Percentiles rank a stretch among this genome's conserved stretches.
Conservation (phyloP, 2,888 invertebrate genomes). For the Colostygia pectinataria region DNA sequence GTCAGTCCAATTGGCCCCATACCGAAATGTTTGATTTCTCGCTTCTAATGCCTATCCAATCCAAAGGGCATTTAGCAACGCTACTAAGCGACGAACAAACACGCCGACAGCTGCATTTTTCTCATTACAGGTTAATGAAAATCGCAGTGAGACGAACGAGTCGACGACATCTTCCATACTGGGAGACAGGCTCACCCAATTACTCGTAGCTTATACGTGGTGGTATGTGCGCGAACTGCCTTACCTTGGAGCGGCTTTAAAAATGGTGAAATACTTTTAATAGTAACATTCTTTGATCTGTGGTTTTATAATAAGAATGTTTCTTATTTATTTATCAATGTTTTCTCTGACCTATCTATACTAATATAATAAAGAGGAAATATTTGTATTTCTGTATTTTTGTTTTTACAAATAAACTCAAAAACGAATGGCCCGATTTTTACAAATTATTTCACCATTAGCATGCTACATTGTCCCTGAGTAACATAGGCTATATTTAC, state of each 20-base stretch:
- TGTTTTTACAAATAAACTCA: too few species aligned
- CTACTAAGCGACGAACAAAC: conserved; percentile 43
- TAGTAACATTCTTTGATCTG: too few species aligned
- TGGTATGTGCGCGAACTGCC: conserved; percentile 38
- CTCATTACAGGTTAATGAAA: conserved; percentile 77
- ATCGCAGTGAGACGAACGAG: conserved; percentile 49
- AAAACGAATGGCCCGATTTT: too few species aligned
- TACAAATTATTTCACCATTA: too few species aligned
- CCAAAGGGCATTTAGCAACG: conserved; percentile 27
- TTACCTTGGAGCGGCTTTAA: conserved; percentile 20
- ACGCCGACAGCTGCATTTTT: conserved; percentile 60
- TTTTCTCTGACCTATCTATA: too few species aligned
- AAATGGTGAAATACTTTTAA: conserved; percentile 5
- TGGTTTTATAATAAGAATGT: too few species aligned
- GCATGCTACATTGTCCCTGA: too few species aligned
- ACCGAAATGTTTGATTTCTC: conserved; percentile 12
- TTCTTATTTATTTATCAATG: too few species aligned
- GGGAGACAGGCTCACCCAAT: conserved; percentile 62
- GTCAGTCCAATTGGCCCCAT: conserved; percentile 5
- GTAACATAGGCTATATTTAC: too few species aligned
- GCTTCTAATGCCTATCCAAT: conserved; percentile 31
- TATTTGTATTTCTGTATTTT: too few species aligned
- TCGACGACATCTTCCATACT: conserved; percentile 52
- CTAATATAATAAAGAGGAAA: too few species aligned
- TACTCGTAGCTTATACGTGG: conserved; percentile 36